Percentiles rank a stretch among this genome's conserved stretches.
Evolutionary conservation across 2,113 vertebrate species (phyloP).

Genomic region (Calonectris borealis): DNA sequence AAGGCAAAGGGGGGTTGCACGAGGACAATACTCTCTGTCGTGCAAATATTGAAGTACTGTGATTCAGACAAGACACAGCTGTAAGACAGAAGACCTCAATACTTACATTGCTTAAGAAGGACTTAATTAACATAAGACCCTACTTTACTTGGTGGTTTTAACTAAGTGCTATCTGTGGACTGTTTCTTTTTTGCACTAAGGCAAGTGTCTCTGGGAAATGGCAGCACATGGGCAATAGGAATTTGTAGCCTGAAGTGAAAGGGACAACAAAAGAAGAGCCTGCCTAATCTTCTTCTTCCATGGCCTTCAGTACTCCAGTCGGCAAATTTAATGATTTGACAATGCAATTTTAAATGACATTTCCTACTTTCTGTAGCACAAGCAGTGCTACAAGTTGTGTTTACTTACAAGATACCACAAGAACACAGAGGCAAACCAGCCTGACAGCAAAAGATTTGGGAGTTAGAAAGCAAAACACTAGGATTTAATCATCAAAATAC

Average conservation of each 20-base stretch:
- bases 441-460: neutral
- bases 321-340: neutral
- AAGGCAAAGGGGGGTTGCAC: neutral
- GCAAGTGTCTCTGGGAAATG: neutral
- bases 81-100: neutral
- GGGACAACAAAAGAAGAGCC: neutral
- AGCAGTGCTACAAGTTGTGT: neutral
- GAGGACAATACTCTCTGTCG: neutral
- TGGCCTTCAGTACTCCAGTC: neutral
- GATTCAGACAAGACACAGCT: neutral
- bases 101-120: neutral
- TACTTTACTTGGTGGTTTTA: neutral
- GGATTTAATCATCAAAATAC: neutral
- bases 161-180: neutral
- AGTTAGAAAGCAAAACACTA: neutral
- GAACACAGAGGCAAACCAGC: neutral
- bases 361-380: neutral
- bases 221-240: neutral
- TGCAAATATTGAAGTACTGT: neutral
- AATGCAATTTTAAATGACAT: neutral
- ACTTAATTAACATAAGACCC: neutral
- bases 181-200: neutral
- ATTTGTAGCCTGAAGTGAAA: neutral
- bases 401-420: neutral
- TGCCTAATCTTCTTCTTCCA: neutral